These are phyloP conservation scores for Lasioglossum marginatum DNA, from an alignment of 2,888 invertebrate species.

Conservation along the genomic window DNA sequence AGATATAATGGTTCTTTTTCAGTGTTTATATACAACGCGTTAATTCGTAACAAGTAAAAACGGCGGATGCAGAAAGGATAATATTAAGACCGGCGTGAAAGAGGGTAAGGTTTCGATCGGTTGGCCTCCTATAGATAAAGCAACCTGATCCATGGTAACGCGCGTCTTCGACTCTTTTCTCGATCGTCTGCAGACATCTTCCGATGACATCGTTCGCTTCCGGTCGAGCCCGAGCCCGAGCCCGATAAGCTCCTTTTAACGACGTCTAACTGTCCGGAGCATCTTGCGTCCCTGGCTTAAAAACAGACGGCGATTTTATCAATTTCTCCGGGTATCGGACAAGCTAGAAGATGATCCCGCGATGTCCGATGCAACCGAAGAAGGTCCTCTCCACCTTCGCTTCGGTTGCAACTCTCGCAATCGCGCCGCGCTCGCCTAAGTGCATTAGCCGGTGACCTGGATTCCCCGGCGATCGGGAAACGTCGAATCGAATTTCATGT, in stretches of 20 bases:
- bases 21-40: no score
- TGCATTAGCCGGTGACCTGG: constrained; percentile 6
- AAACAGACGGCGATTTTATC: constrained; percentile 44
- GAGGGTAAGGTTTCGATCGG: neutral
- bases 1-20: no score
- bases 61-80: neutral
- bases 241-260: constrained; percentile 54
- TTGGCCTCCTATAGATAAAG: neutral
- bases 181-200: constrained; percentile 3
- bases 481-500: constrained; percentile 5
- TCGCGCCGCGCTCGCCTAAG: neutral
- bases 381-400: neutral
- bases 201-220: neutral
- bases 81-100: neutral
- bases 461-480: neutral
- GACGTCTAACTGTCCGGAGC: constrained; percentile 38
- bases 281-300: constrained; percentile 11
- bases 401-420: neutral
- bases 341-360: neutral
- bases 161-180: neutral
- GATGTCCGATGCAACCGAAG: neutral
- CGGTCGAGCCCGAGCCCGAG: neutral
- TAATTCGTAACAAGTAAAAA: no score
- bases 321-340: constrained; percentile 37
- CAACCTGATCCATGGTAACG: neutral